A percentile compares a stretch with the other conserved stretches of the same genome.
These are phyloP conservation scores for Aepyceros melampus DNA, from an alignment of 2,113 vertebrate genomes.

Conservation along the genomic window DNA sequence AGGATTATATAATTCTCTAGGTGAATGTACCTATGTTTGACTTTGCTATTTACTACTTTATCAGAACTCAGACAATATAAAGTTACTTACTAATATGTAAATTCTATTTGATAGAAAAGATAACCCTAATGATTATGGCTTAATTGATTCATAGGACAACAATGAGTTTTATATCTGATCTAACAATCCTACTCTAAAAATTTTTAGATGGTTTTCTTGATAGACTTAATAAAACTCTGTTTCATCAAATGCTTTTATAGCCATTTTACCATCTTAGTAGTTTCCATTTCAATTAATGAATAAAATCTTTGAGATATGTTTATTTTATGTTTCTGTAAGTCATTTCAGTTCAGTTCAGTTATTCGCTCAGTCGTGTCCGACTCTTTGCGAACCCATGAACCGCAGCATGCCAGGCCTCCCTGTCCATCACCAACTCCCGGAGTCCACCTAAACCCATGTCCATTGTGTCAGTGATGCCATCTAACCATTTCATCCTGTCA, in stretches of 20 bases:
- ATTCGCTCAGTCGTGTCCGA: no score
- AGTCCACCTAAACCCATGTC: no score
- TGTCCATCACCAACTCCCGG: no score
- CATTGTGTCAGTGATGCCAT: no score
- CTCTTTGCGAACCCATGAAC: no score
- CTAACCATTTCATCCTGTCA: no score
- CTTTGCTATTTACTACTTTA: not conserved
- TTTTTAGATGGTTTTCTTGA: not conserved
- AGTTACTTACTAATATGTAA: not conserved
- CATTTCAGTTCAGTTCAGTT: not conserved
- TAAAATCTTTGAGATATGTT: not conserved
- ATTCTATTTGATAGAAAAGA: not conserved
- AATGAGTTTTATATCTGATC: not conserved
- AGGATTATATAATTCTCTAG: not conserved
- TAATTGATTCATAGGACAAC: not conserved
- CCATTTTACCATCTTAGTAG: not conserved
- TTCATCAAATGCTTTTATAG: not conserved
- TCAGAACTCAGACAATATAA: not conserved
- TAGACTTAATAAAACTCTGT: not conserved
- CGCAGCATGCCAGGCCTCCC: no score
- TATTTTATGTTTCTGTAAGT: conserved; percentile 2
- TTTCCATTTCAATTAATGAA: conserved; percentile 1
- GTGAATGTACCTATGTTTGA: not conserved
- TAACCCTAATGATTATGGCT: not conserved
- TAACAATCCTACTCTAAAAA: not conserved